Conservation (phyloP, 1,140 invertebrate species). For the Megalonaias nervosa region DNA sequence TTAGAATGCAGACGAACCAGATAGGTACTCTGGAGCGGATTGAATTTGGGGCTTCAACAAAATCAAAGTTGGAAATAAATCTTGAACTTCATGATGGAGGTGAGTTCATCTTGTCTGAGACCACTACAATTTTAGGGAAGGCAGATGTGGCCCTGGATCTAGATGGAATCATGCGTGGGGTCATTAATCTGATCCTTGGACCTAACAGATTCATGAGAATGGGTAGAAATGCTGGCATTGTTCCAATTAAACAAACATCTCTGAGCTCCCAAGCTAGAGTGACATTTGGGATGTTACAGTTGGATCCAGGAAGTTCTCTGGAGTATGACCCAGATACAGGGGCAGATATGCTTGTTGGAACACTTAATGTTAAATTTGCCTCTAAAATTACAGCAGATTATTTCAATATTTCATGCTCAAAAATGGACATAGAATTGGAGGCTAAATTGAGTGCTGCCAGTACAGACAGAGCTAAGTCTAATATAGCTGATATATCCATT, state of each 20-base stretch:
- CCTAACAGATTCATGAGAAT: constrained; percentile 49
- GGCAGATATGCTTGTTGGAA: constrained; percentile 54
- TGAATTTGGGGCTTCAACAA: constrained; percentile 28
- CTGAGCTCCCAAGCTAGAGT: constrained; percentile 41
- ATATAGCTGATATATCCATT: constrained; percentile 39
- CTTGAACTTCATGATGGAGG: constrained; percentile 59
- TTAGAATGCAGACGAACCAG: constrained; percentile 51
- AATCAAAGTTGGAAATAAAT: constrained; percentile 57
- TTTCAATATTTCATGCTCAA: constrained; percentile 54
- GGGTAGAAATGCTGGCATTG: constrained; percentile 51
- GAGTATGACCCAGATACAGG: constrained; percentile 57
- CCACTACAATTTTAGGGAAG: constrained; percentile 54
- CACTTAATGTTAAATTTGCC: constrained; percentile 51
- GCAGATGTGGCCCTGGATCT: constrained; percentile 51
- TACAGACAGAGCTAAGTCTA: constrained; percentile 42
- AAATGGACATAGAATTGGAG: constrained; percentile 51
- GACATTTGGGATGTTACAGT: constrained; percentile 55
- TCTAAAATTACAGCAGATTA: constrained; percentile 53
- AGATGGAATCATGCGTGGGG: constrained; percentile 55
- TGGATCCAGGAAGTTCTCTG: constrained; percentile 54
- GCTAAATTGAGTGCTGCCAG: constrained; percentile 51
- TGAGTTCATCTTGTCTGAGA: constrained; percentile 57
- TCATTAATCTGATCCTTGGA: constrained; percentile 53
- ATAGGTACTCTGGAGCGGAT: constrained; percentile 54
- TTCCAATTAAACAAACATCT: constrained; percentile 44